phyloP scores from a whole-genome alignment of 2,888 invertebrate species.

The Yponomeuta malinellus region DNA sequence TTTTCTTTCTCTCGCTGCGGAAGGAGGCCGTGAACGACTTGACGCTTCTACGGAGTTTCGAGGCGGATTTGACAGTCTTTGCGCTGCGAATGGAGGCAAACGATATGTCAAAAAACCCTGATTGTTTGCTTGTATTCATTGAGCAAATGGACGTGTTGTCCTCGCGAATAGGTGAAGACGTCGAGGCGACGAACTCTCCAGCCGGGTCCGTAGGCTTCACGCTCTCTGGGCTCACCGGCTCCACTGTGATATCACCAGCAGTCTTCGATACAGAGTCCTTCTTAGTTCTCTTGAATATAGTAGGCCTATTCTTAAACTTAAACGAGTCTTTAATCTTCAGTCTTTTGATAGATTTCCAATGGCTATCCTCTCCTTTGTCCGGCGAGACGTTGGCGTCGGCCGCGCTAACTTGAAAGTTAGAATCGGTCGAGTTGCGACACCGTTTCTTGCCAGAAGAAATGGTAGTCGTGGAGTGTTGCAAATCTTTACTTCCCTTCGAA shows the following conservation, averaged over 20 bases:
- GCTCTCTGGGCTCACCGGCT: conserved; percentile 58
- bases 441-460: conserved; percentile 70
- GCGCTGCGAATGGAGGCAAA: conserved; percentile 62
- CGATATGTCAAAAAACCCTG: conserved; percentile 69
- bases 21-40: conserved; percentile 73
- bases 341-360: conserved; percentile 71
- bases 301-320: conserved; percentile 68
- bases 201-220: conserved; percentile 64
- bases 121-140: conserved; percentile 67
- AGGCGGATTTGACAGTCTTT: conserved; percentile 66
- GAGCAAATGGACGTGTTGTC: conserved; percentile 66
- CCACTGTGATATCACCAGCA: conserved; percentile 59
- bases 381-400: conserved; percentile 56
- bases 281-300: conserved; percentile 65
- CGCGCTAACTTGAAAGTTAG: conserved; percentile 61
- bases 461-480: conserved; percentile 63
- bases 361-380: conserved; percentile 65
- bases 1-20: conserved; percentile 69
- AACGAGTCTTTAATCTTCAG: conserved; percentile 72
- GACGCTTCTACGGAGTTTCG: conserved; percentile 64
- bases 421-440: conserved; percentile 68
- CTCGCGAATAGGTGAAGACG: conserved; percentile 66
- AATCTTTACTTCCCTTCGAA: conserved; percentile 50
- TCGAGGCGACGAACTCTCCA: conserved; percentile 61
- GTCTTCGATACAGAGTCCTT: conserved; percentile 59